phyloP scores from a whole-genome alignment of 2,888 invertebrate species.

The Melanostoma mellinum region DNA sequence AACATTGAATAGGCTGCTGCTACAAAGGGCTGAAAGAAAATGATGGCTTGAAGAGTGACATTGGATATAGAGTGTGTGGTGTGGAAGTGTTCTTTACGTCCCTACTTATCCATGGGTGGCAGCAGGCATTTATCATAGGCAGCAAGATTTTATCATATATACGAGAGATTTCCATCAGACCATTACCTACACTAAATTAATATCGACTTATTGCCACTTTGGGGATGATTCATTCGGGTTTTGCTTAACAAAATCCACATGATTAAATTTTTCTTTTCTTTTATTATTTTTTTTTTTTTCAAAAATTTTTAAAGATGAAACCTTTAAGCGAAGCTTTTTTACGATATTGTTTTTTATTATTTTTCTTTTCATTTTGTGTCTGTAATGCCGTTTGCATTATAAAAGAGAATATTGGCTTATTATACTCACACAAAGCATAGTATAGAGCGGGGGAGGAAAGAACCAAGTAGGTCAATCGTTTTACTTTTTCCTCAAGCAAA shows the following conservation, averaged over 20 bases:
- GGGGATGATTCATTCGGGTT: conserved; percentile 58
- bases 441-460: too few relatives aligned
- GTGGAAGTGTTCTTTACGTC: conserved; percentile 26
- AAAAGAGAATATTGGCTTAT: conserved; percentile 21
- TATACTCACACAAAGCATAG: neutral
- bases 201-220: conserved; percentile 61
- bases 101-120: conserved; percentile 29
- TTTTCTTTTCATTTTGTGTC: conserved; percentile 5
- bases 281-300: too few relatives aligned
- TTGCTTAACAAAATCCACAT: conserved; percentile 8
- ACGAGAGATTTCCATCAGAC: neutral
- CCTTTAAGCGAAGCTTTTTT: conserved; percentile 9
- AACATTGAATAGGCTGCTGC: conserved; percentile 65
- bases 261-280: neutral
- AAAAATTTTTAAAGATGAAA: conserved; percentile 19
- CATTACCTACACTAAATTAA: conserved; percentile 60
- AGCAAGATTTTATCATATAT: conserved; percentile 5
- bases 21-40: conserved; percentile 49
- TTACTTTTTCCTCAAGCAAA: conserved; percentile 8
- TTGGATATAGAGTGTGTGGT: conserved; percentile 35
- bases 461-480: conserved; percentile 25
- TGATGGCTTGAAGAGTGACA: conserved; percentile 37
- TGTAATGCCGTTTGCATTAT: conserved; percentile 23
- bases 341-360: neutral
- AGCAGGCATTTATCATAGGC: conserved; percentile 21